Evolutionary conservation across 2,888 invertebrate species (phyloP), one percentile per base, ranked within the genome.

Genomic region (Trissoscelio sp.): DNA sequence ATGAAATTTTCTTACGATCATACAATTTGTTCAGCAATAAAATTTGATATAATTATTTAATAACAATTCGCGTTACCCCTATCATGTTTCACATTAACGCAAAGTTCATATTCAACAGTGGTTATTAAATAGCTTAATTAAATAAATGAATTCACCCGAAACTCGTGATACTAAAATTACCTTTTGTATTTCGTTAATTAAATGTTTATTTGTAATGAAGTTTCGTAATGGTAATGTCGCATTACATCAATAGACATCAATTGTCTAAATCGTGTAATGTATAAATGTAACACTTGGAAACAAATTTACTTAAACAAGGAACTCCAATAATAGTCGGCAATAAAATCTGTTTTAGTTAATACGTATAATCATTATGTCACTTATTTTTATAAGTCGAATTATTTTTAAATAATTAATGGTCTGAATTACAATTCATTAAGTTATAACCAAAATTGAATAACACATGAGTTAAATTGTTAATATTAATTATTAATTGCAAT

Each of bases 221-320:
- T 64, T 37, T 22, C 37, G 42, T 14, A 60, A 58, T 16, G n/a
- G 58, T 22, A 24, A 22, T 20, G 39, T 42, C 64, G 28, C 37
- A 53, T 66, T 53, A 42, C 6, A 53, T 39, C 44, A 44, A 55
- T 67, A 28, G 55, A 55, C 42, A 44, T 42, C 44, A 67, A 55
- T 67, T 67, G 48, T 44, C 31, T 28, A 55, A 55, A 67, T 55
- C 55, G 14, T 67, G 42, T 53, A 24, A 67, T 53, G 67, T 48
- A 67, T 53, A 53, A n/a, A 11, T 24, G 55, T 39, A 42, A 42
- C 66, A 28, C 18, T 53, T 53, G n/a, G 66, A 22, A 5, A 28
- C 28, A 20, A 67, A 53, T 67, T 67, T 16, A 37, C 37, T 66
- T 37, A 22, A 51, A 64, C 64, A 48, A 48, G 64, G 28, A 67